Conservation (phyloP, 1,140 invertebrate genomes). For the Cardiocondyla obscurior region DNA sequence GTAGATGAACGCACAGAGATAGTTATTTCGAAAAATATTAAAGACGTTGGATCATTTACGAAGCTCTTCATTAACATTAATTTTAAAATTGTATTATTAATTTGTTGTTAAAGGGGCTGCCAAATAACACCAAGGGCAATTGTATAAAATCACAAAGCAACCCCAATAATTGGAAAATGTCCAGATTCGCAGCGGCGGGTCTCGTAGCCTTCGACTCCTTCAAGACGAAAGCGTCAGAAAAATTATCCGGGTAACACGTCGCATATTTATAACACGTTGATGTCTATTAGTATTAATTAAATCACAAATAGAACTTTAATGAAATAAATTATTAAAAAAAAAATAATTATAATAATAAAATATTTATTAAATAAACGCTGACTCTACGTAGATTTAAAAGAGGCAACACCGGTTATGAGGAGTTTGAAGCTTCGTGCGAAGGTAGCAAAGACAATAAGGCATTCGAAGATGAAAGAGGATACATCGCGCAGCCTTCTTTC, state of each 20-base stretch:
- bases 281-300: background rate
- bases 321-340: background rate
- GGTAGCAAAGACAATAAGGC: constrained; percentile 84
- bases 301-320: background rate
- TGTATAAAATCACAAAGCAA: constrained; percentile 76
- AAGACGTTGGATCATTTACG: background rate
- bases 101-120: constrained; percentile 77
- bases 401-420: constrained; percentile 84
- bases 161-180: constrained; percentile 84
- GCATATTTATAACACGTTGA: constrained; percentile 3
- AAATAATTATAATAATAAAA: background rate
- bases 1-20: background rate
- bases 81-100: background rate
- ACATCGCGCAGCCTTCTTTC: constrained; percentile 86
- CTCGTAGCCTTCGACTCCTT: constrained; percentile 79
- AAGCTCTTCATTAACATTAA: background rate
- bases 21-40: background rate
- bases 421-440: constrained; percentile 85
- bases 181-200: constrained; percentile 82
- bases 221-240: constrained; percentile 78
- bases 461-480: constrained; percentile 83
- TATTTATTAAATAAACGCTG: background rate
- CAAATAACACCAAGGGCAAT: constrained; percentile 72
- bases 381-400: constrained; percentile 61
- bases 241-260: constrained; percentile 78